These are phyloP conservation scores for Candidula unifasciata DNA, from an alignment of 2,888 invertebrate species.

Conservation along the genomic window DNA sequence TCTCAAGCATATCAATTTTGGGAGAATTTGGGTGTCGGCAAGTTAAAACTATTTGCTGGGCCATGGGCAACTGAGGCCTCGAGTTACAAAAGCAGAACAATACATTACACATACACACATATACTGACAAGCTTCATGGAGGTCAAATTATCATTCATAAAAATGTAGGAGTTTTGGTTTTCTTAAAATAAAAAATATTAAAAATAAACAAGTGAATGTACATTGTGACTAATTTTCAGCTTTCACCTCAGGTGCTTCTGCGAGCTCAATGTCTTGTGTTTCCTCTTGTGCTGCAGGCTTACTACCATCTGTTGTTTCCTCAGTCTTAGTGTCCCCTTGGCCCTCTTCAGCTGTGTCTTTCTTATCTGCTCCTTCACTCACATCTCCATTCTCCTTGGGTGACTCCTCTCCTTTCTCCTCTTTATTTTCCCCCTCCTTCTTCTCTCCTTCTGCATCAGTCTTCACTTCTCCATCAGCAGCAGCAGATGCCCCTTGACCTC, in stretches of 20 bases:
- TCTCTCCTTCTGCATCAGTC: constrained; percentile 39
- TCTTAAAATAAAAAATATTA: not conserved
- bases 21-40: too few relatives aligned
- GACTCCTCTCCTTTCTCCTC: constrained; percentile 45
- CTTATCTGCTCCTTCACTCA: constrained; percentile 40
- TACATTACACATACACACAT: too few relatives aligned
- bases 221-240: constrained; percentile 21
- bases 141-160: not conserved
- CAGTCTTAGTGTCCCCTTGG: constrained; percentile 1
- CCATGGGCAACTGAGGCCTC: too few relatives aligned
- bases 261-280: constrained; percentile 89
- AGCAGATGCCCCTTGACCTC: constrained; percentile 43
- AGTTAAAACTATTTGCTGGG: too few relatives aligned
- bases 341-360: constrained; percentile 29
- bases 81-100: too few relatives aligned
- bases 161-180: not conserved
- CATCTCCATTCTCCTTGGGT: constrained; percentile 47
- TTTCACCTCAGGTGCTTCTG: constrained; percentile 87
- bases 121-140: not conserved
- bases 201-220: not conserved
- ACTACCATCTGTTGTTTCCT: not conserved
- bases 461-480: constrained; percentile 30
- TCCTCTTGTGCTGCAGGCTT: constrained; percentile 18
- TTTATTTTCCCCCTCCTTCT: constrained; percentile 43
- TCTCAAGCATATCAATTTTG: too few relatives aligned